Evolutionary conservation across 2,113 vertebrate species (phyloP), one percentile per base, ranked within the genome.

Genomic region (Nannobrachium achirus): DNA sequence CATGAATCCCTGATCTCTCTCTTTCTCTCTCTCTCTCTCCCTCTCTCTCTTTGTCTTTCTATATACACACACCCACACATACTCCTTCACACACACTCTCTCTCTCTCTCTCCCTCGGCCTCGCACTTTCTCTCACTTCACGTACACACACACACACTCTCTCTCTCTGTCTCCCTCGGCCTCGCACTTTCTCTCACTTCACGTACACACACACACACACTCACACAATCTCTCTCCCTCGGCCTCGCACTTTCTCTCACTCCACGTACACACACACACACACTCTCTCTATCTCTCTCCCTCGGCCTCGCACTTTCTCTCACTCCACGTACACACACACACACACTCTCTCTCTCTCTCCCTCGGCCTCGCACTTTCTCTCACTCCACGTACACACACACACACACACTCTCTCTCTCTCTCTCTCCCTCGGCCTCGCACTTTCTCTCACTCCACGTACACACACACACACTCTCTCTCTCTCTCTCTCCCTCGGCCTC

Each of bases 1-100:
- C 7, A 74, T 62, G 39, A 79, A 57, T 48, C 16, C 71, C 59
- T 62, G 66, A 79, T 84, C 70, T 72, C 50, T 71, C 45, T 74
- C 25, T 57, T 1, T 69, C 51, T 76, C 48, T 69, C 3, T 39
- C 53, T 77, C 56, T 58, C 39, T 68, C 33, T 13, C 16, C 51
- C 50, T 56, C n/a, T 38, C 53, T 52, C 16, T 71, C 56, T 14
- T 49, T 19, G 64, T 62, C 56, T 16, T 59, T 65, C 11, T 62
- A 33, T 13, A 53, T 7, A 16, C 16, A 53, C 51, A 20, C 51
- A 25, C 51, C 6, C 51, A 20, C 51, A 53, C 16, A 53, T 18
- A 53, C 51, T 19, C 18, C 10, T 5, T 19, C 51, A 53, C 16
- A 3, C 51, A 53, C 51, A 20, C 51, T 60, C 66, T 66, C 52